Percentiles rank a stretch among this genome's conserved stretches.
phyloP scores from a whole-genome alignment of 2,113 vertebrate genomes.

The Heterotilapia buettikoferi region DNA sequence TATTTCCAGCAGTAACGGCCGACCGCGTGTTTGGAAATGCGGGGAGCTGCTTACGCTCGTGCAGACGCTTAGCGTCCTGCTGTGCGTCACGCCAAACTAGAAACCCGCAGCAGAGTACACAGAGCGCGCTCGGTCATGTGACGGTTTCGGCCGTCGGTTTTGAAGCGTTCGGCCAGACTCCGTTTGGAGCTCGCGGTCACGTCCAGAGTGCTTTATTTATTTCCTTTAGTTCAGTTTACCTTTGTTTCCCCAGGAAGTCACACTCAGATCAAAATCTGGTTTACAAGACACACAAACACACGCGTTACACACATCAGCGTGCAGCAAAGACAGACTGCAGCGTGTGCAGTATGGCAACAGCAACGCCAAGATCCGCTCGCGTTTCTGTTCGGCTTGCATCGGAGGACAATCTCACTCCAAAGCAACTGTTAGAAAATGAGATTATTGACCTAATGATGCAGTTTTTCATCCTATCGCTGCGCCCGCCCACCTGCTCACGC shows the following conservation, averaged over 20 bases:
- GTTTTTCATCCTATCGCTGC: accelerated
- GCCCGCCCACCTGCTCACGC: neutral
- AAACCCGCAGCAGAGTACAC: neutral
- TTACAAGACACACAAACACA: neutral
- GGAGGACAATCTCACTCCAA: accelerated
- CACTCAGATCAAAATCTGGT: neutral
- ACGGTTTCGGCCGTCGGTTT: accelerated
- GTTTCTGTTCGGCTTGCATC: neutral
- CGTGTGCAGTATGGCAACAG: neutral
- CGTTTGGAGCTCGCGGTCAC: neutral
- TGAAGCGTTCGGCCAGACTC: neutral
- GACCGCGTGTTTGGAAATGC: slow-evolving; percentile 11
- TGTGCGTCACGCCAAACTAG: neutral
- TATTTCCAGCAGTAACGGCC: neutral
- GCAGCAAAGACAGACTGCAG: neutral
- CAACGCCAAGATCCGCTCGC: neutral
- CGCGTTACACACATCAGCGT: neutral
- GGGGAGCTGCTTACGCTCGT: neutral
- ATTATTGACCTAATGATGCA: accelerated
- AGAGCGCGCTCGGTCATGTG: neutral
- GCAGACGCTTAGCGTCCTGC: neutral
- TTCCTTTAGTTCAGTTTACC: neutral
- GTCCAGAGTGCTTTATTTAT: neutral
- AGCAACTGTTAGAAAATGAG: neutral
- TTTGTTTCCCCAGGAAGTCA: neutral